A percentile compares a stretch with the other conserved stretches of the same genome.
These are phyloP conservation scores for Apodemus sylvaticus DNA, from an alignment of 2,113 vertebrate genomes.

Conservation along the genomic window DNA sequence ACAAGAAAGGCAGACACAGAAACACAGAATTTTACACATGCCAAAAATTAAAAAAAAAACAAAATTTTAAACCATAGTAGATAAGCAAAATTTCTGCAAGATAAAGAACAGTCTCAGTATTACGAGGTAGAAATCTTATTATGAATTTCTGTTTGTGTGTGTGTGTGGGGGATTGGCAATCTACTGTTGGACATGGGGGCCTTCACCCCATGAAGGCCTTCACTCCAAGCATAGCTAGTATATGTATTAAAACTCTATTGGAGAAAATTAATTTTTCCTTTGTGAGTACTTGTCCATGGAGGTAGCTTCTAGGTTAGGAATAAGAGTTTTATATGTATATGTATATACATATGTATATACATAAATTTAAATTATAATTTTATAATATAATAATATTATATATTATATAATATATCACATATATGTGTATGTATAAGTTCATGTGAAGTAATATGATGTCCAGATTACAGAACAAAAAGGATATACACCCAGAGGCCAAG, in stretches of 20 bases:
- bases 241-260: not conserved
- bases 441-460: no score
- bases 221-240: not conserved
- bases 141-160: not conserved
- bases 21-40: not conserved
- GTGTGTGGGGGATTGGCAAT: not conserved
- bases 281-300: not conserved
- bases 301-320: not conserved
- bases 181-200: not conserved
- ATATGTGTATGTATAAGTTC: no score
- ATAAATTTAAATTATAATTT: no score
- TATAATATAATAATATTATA: no score
- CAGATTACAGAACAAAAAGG: no score
- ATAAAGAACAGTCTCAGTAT: not conserved
- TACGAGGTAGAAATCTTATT: not conserved
- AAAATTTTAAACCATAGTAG: not conserved
- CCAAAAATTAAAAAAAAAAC: not conserved
- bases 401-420: no score
- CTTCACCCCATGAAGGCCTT: no score
- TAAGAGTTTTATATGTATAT: no score
- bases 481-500: no score
- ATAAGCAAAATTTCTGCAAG: not conserved
- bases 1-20: not conserved
- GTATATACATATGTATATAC: no score
- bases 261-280: not conserved